Conservation (phyloP, 2,888 invertebrate species). For the Hyalella azteca region DNA sequence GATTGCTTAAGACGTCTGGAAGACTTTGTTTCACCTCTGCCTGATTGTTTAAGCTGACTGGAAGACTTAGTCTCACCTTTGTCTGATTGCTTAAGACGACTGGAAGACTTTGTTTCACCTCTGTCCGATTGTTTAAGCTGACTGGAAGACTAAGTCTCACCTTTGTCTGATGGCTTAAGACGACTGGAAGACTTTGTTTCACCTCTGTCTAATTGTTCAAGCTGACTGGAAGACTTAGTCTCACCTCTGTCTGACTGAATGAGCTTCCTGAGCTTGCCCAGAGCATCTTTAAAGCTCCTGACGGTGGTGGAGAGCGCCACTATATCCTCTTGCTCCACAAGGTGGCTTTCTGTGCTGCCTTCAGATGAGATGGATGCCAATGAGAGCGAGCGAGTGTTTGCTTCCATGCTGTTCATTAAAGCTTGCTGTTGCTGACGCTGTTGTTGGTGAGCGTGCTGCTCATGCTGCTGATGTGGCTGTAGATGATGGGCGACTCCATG, state of each 20-base stretch:
- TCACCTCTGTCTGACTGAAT: conserved; percentile 63
- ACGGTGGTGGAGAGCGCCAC: conserved; percentile 66
- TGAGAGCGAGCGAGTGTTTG: conserved; percentile 61
- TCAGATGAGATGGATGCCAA: conserved; percentile 64
- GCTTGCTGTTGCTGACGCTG: conserved; percentile 1
- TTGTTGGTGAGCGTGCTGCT: not conserved
- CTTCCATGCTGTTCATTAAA: not conserved
- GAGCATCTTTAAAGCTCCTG: conserved; percentile 65
- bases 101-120: too few species aligned
- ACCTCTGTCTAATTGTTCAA: too few species aligned
- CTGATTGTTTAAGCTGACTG: too few species aligned
- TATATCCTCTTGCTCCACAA: conserved; percentile 66
- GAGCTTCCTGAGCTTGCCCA: conserved; percentile 64
- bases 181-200: too few species aligned
- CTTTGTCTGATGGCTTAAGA: too few species aligned
- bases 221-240: too few species aligned
- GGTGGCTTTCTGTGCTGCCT: conserved; percentile 60
- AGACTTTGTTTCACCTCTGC: too few species aligned
- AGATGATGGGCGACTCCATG: too few species aligned
- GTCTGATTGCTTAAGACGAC: conserved; percentile 63
- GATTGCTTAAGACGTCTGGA: too few species aligned
- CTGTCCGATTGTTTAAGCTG: too few species aligned
- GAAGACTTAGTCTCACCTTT: too few species aligned
- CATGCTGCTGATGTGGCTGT: not conserved
- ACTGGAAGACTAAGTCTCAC: too few species aligned